Evolutionary conservation across 2,113 vertebrate species (phyloP).

Genomic region (Aramus guarauna): DNA sequence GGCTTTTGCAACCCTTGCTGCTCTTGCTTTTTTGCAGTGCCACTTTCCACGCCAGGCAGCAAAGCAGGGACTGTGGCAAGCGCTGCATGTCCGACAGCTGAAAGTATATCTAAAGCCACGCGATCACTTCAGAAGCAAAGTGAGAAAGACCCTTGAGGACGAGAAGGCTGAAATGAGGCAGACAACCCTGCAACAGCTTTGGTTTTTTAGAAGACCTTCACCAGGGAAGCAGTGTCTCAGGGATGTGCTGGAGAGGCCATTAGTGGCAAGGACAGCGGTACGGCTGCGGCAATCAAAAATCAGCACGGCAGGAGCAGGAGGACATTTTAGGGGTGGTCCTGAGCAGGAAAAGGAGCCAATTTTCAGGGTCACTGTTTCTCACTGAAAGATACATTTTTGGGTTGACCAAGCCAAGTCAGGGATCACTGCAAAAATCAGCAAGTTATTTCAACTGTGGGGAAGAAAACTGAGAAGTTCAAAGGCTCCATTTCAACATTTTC

Average conservation of each 20-base stretch:
- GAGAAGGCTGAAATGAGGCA: not conserved
- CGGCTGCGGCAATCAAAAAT: not conserved
- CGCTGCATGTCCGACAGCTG: rapidly evolving
- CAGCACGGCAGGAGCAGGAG: not conserved
- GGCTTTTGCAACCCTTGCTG: not conserved
- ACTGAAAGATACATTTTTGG: not conserved
- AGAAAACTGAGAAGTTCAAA: not conserved
- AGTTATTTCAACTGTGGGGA: not conserved
- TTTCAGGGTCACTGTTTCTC: not conserved
- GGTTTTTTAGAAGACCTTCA: not conserved
- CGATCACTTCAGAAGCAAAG: not conserved
- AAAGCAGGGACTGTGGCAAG: not conserved
- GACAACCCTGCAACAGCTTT: not conserved
- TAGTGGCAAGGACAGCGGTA: not conserved
- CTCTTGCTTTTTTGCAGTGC: not conserved
- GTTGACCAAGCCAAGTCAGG: not conserved
- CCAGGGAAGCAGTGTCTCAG: not conserved
- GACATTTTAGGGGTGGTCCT: not conserved
- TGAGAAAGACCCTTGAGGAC: not conserved
- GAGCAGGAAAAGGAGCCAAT: not conserved
- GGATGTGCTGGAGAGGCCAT: not conserved
- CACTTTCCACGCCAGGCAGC: not conserved
- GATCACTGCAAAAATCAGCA: not conserved
- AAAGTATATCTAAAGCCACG: not conserved
- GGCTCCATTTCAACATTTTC: conserved; percentile 1